Base-by-base conservation (phyloP, 2,797 vertebrate genomes). In the Thripadectes ignobilis region DNA sequence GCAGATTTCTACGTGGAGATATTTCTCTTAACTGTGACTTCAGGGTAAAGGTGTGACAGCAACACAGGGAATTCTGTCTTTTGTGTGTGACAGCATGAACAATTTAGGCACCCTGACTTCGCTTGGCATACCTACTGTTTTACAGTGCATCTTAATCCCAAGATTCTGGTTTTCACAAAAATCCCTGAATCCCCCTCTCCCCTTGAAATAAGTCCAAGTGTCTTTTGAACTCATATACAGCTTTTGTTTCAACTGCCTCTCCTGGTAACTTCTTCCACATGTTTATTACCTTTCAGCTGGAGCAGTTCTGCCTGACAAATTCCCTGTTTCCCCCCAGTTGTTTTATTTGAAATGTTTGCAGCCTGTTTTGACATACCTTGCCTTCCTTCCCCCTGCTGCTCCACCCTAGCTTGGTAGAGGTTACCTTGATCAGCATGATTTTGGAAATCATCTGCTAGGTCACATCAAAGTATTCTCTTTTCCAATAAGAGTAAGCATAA, bases 381-480 rank as follows among this genome's bases (percentile, higher is more conserved):
- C 38, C 34, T 93, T 89, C 71, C 24, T 88, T 89, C 22, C 22
- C 13, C 9, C 6, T 43, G 18, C 45, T 93, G 10, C 54, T 75
- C 36, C 38, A 57, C 14, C 27, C 7, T 36, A n/a, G 38, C 24
- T 81, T 66, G 39, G 39, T 59, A 67, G 83, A 81, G 30, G 16
- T 88, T 93, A 57, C 48, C 58, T 89, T 75, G 46, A 88, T 86
- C 82, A 67, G 6, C 62, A n/a, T 51, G 55, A 86, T 49, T 85
- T 71, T 81, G 73, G 84, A 93, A 89, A 51, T 79, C 39, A 57
- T 75, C 54, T 86, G 18, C 39, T 62, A 75, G 66, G 38, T 84
- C 79, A 91, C 66, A 87, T 89, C 54, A 89, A 89, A 96, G 72
- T 88, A 73, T 63, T 96, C 51, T 72, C 22, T 92, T 92, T 81